Base-by-base conservation (phyloP, 1,140 invertebrate species). In the Meloidogyne exigua region DNA sequence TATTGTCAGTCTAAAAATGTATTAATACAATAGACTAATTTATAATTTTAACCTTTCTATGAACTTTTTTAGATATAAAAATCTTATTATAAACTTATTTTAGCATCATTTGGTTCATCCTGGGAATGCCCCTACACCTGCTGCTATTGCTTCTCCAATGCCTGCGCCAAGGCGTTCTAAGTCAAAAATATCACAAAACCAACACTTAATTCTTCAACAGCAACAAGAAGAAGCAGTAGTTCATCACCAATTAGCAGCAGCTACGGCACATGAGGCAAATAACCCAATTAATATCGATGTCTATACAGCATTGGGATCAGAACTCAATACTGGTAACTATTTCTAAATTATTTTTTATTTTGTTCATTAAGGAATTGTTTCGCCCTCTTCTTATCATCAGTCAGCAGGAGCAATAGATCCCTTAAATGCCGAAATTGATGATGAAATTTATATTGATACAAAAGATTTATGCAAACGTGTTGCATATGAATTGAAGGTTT, bases 401-500 rank as follows among this genome's bases (percentile, higher is more conserved):
- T 86, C 81, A 12, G 66, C 80, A 62, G 84, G 87, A 62, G 72
- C 73, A 15, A 83, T 75, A 18, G 84, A 86, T 77, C 86, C 82
- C 13, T 65, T 86, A 63, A 86, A 86, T 76, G 84, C 83, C 18
- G 86, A 87, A 72, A 84, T 86, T 64, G 86, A 87, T 62, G 86
- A 87, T 23, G 86, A 87, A 21, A 83, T 87, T 36, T 87, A 86
- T 76, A 88, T 87, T 63, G 87, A 87, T 65, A 87, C 87, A 13
- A 85, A 87, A 71, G 86, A 88, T 69, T 77, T 87, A 23, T 88
- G 86, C 76, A 83, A 87, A 42, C 57, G 83, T 44, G 87, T 87
- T 42, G 84, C 84, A 7, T 88, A 85, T 57, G 86, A 87, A 73
- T 57, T 87, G 32, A 87, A 87, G 71, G 72, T 73, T 44, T 39